Base-by-base conservation (phyloP, 2,797 vertebrate genomes). In the Neoniphon sammara region DNA sequence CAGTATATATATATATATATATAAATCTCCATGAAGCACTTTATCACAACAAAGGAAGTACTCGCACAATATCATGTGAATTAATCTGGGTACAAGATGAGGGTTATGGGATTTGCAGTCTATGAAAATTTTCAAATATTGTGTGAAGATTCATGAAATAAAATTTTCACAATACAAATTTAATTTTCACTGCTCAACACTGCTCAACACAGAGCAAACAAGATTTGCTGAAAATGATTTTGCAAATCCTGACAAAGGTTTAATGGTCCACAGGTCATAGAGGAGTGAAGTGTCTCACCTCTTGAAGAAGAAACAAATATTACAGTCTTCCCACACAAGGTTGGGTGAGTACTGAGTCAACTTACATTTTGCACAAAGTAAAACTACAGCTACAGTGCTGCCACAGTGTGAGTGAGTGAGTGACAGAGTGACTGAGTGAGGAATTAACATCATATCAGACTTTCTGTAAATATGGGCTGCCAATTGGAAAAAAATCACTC, bases 341-440 rank as follows among this genome's bases (percentile, higher is more conserved):
- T 49, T 66, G 63, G 27, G 36, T 66, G 69, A 75, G 39, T 9
- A 70, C 70, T 82, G 78, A 81, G 70, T 81, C 70, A 83, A 65
- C 61, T 69, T 59, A 47, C 14, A 53, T 12, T 70, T 50, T 30
- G 49, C 55, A 73, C 59, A 64, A 68, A 66, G 60, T 70, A 66
- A 20, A 49, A 77, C 65, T 14, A 61, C 52, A 69, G 49, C 31
- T 63, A 66, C 50, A 44, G 14, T 50, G 27, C 21, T 72, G 47
- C 8, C 9, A 55, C 27, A 52, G 12, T 49, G 17, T 23, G 23
- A 5, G 0, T 63, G 4, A 31, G 15, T 27, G 23, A 15, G 10
- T n/a, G 17, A 59, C 47, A 10, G 34, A 36, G 34, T 7, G 34
- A 36, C 1, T 36, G 7, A 36, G 34, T 36, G 34, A 36, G 34